Percentiles rank a stretch among this genome's conserved stretches.
Evolutionary conservation across 2,888 invertebrate species (phyloP).

Genomic region (Erebia aethiops): DNA sequence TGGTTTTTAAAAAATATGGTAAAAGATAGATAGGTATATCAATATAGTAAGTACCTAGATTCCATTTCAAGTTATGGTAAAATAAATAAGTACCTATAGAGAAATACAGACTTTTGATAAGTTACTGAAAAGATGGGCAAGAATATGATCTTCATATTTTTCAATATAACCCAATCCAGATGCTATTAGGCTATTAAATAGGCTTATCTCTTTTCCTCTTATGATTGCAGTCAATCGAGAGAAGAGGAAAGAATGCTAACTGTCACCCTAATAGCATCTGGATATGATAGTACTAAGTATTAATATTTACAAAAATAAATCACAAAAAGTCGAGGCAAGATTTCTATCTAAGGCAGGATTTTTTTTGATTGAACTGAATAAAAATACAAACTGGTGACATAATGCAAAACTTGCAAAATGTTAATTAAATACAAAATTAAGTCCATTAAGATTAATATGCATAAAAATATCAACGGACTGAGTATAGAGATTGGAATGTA

Average conservation of each 20-base stretch:
- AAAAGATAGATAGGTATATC: too few relatives aligned
- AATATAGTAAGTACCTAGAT: not conserved
- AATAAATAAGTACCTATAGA: not conserved
- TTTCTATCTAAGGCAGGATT: not conserved
- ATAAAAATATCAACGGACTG: slow-evolving; percentile 52
- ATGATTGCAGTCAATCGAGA: too few relatives aligned
- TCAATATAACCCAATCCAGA: too few relatives aligned
- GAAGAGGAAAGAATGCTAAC: too few relatives aligned
- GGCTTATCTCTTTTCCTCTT: too few relatives aligned
- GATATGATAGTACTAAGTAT: not conserved
- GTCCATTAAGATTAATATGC: not conserved
- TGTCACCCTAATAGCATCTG: too few relatives aligned
- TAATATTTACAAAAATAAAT: slow-evolving; percentile 12
- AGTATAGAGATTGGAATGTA: slow-evolving; percentile 72
- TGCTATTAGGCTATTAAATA: too few relatives aligned
- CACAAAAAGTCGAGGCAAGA: slow-evolving; percentile 22
- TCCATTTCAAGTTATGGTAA: not conserved
- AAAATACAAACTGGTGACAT: not conserved
- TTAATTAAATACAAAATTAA: slow-evolving; percentile 2
- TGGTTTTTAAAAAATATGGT: too few relatives aligned
- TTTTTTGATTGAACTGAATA: not conserved
- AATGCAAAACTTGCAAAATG: not conserved
- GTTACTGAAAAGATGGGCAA: slow-evolving; percentile 4
- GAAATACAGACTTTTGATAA: not conserved
- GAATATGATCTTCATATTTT: slow-evolving; percentile 8